These are phyloP conservation scores for Menidia menidia DNA, from an alignment of 2,797 vertebrate species.

Conservation along the genomic window DNA sequence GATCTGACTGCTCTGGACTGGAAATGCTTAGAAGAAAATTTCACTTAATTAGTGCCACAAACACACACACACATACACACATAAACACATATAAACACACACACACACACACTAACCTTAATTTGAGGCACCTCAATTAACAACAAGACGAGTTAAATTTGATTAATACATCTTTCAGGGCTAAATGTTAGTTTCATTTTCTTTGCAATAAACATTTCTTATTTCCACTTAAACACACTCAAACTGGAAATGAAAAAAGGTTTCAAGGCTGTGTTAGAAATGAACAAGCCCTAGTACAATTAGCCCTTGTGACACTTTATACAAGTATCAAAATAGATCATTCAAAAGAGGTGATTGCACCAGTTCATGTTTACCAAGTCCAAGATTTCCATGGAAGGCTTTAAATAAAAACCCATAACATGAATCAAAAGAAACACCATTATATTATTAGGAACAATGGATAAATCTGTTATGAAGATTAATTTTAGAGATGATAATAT, in stretches of 20 bases:
- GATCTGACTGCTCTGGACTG: conserved; percentile 57
- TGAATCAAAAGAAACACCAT: too few relatives aligned
- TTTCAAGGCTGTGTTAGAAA: not conserved
- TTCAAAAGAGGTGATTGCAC: too few relatives aligned
- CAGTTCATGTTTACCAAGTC: too few relatives aligned
- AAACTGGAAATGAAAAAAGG: not conserved
- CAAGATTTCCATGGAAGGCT: too few relatives aligned
- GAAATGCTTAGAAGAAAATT: conserved; percentile 59
- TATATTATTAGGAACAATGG: too few relatives aligned
- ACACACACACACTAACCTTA: too few relatives aligned
- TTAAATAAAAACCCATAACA: too few relatives aligned
- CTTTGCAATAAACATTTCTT: not conserved
- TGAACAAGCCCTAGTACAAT: not conserved
- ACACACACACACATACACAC: not conserved
- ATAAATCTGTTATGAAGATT: too few relatives aligned
- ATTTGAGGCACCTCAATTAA: too few relatives aligned
- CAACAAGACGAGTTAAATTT: not conserved
- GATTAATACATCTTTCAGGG: not conserved
- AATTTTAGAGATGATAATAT: too few relatives aligned
- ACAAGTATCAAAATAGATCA: too few relatives aligned
- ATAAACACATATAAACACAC: not conserved
- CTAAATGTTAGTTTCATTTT: not conserved
- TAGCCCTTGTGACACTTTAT: too few relatives aligned
- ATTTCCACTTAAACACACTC: not conserved
- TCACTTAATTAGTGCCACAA: not conserved